phyloP scores from a whole-genome alignment of 1,140 invertebrate species.

The Galleria mellonella region DNA sequence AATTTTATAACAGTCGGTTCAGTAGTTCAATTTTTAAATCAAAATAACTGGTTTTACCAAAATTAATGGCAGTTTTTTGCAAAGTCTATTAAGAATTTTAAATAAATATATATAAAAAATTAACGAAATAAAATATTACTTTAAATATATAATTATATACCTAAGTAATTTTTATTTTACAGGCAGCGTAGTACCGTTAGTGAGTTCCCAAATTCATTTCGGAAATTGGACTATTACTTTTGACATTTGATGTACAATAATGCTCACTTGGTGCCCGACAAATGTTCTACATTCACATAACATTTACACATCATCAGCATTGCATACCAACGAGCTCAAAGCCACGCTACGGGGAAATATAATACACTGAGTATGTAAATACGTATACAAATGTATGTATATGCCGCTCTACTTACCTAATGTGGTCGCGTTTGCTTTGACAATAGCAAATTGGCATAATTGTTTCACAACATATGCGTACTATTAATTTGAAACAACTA shows the following conservation, averaged over 20 bases:
- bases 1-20: too few relatives aligned
- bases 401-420: background rate
- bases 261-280: background rate
- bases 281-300: slow-evolving; percentile 5
- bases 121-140: too few relatives aligned
- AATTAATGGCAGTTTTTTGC: too few relatives aligned
- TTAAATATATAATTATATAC: too few relatives aligned
- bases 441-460: background rate
- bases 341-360: slow-evolving; percentile 6
- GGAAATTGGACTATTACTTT: slow-evolving; percentile 12
- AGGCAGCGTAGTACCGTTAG: background rate
- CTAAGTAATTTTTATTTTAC: too few relatives aligned
- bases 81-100: too few relatives aligned
- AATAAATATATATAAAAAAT: too few relatives aligned
- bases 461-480: background rate
- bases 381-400: background rate
- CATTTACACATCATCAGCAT: slow-evolving; percentile 9
- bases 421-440: slow-evolving; percentile 2
- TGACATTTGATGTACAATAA: background rate
- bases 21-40: too few relatives aligned
- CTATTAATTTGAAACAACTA: too few relatives aligned
- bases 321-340: slow-evolving; percentile 5
- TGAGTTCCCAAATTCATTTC: background rate
- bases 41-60: too few relatives aligned
- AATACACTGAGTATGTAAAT: background rate